These are phyloP conservation scores for Carduelis carduelis DNA, from an alignment of 2,797 vertebrate species.

Conservation along the genomic window DNA sequence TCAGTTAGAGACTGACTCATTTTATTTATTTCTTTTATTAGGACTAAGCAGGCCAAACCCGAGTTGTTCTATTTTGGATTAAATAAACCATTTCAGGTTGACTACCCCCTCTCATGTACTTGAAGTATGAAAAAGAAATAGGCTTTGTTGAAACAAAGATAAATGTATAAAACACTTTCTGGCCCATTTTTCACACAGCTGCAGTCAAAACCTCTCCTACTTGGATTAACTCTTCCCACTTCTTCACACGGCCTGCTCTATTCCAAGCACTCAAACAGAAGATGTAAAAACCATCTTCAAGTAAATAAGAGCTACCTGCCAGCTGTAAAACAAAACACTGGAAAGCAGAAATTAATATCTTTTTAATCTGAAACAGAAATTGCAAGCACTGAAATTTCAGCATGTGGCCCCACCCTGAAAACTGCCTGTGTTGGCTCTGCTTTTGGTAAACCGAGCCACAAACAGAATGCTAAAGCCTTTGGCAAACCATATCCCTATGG, in stretches of 20 bases:
- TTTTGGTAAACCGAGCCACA: background rate
- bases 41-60: conserved; percentile 7
- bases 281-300: background rate
- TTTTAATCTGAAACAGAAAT: conserved; percentile 54
- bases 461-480: background rate
- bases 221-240: conserved; percentile 34
- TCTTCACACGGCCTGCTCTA: background rate
- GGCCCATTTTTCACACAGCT: conserved; percentile 57
- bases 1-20: background rate
- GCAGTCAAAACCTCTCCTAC: conserved; percentile 18
- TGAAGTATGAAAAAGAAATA: conserved; percentile 30
- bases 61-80: conserved; percentile 38
- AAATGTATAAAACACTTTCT: conserved; percentile 45
- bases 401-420: background rate
- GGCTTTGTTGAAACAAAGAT: conserved; percentile 44
- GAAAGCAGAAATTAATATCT: background rate
- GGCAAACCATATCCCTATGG: background rate
- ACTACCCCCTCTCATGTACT: background rate
- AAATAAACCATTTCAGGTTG: conserved; percentile 54
- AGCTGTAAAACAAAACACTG: background rate
- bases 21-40: conserved; percentile 49
- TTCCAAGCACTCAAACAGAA: background rate
- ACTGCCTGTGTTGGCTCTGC: background rate
- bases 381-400: conserved; percentile 1
- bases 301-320: conserved; percentile 42